These are phyloP conservation scores for Crossocerus cetratus DNA, from an alignment of 2,888 invertebrate genomes.

Conservation along the genomic window DNA sequence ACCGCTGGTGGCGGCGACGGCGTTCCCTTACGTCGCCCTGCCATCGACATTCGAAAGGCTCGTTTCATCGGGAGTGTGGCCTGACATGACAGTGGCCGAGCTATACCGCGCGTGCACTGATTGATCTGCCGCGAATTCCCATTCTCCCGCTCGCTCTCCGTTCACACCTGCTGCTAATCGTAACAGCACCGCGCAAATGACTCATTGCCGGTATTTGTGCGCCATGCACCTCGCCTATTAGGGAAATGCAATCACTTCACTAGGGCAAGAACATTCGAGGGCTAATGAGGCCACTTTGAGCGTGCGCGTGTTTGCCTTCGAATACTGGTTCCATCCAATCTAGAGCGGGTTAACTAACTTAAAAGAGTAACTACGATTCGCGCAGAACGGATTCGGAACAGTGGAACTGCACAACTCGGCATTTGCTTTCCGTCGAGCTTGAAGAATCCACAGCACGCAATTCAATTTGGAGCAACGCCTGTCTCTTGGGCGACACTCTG, in stretches of 20 bases:
- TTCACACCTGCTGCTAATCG: too few relatives aligned
- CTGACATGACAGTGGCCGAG: not conserved
- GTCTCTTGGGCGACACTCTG: not conserved
- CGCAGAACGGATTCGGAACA: not conserved
- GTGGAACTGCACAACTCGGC: not conserved
- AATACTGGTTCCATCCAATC: not conserved
- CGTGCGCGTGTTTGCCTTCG: not conserved
- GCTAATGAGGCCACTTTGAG: not conserved
- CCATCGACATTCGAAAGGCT: constrained; percentile 8
- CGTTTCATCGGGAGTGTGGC: not conserved
- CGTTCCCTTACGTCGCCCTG: constrained; percentile 16
- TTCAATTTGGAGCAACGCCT: not conserved
- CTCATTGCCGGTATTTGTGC: not conserved
- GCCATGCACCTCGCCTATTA: not conserved
- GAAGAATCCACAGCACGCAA: not conserved
- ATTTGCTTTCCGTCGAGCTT: not conserved
- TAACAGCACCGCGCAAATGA: too few relatives aligned
- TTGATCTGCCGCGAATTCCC: not conserved
- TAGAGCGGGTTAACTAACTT: not conserved
- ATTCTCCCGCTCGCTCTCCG: too few relatives aligned
- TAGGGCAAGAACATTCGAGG: not conserved
- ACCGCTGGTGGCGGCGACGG: constrained; percentile 10
- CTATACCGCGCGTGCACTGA: not conserved
- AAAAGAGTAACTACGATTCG: not conserved
- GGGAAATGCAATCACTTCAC: not conserved